A percentile compares a stretch with the other conserved stretches of the same genome.
These are phyloP conservation scores for Sphaeridia pumilis DNA, from an alignment of 2,888 invertebrate genomes.

Conservation along the genomic window DNA sequence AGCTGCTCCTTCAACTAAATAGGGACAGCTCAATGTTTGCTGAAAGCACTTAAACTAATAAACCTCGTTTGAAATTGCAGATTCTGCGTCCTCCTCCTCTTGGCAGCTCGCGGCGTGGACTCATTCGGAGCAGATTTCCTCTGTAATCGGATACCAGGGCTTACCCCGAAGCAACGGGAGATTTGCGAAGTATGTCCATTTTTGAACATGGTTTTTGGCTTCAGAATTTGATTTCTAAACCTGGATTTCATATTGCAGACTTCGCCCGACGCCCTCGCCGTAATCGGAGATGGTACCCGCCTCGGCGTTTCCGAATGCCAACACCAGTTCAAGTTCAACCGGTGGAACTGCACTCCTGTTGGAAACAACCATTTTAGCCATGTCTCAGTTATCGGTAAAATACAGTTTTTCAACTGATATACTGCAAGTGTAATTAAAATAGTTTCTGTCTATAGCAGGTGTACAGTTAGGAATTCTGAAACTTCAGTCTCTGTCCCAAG, in stretches of 20 bases:
- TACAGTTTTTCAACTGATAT: too few species aligned
- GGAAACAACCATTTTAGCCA: conserved; percentile 72
- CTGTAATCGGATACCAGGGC: conserved; percentile 69
- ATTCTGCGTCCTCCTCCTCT: too few species aligned
- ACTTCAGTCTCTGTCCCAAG: too few species aligned
- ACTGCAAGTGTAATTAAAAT: too few species aligned
- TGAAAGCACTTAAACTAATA: too few species aligned
- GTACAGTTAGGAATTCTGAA: too few species aligned
- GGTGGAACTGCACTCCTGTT: conserved; percentile 85
- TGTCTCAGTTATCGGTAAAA: conserved; percentile 71
- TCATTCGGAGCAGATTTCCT: conserved; percentile 59
- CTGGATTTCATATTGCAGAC: conserved; percentile 42
- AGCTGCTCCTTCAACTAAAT: too few species aligned
- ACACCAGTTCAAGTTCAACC: conserved; percentile 62
- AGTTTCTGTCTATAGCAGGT: too few species aligned
- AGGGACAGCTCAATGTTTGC: too few species aligned
- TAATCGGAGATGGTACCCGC: conserved; percentile 71
- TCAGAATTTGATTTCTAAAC: not conserved
- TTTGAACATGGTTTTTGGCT: not conserved
- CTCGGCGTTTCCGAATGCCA: conserved; percentile 75
- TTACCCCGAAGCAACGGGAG: conserved; percentile 68
- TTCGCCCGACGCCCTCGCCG: conserved; percentile 73
- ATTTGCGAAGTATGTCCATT: conserved; percentile 51
- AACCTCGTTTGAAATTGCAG: too few species aligned
- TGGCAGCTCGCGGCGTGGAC: too few species aligned